Conservation (phyloP, 2,888 invertebrate species). For the Trichacis sp. region DNA sequence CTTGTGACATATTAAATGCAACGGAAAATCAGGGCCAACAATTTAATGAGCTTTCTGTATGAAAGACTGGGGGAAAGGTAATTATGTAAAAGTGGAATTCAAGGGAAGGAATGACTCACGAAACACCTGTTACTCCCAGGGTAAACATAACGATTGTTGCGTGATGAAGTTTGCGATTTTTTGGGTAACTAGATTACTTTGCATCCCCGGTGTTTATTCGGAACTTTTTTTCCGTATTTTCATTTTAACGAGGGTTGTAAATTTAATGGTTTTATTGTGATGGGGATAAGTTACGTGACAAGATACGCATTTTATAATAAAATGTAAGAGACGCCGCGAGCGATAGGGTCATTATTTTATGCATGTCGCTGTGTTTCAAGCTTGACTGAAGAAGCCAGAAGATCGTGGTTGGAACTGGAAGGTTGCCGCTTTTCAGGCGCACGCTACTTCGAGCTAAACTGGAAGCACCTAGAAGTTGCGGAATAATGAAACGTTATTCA, state of each 20-base stretch:
- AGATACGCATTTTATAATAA: not conserved
- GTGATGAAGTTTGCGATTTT: conserved; percentile 17
- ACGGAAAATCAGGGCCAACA: conserved; percentile 14
- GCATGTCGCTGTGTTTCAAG: not conserved
- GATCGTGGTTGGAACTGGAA: not conserved
- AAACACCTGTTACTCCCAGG: conserved; percentile 34
- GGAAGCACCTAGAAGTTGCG: not conserved
- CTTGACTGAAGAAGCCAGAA: not conserved
- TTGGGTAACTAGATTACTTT: not conserved
- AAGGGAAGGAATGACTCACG: conserved; percentile 1
- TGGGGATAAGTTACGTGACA: not conserved
- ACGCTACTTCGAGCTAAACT: not conserved
- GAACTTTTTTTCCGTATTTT: not conserved
- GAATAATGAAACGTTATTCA: not conserved
- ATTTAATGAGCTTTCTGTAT: conserved; percentile 2
- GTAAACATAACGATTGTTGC: not conserved
- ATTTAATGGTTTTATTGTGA: not conserved
- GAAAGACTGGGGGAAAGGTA: conserved; percentile 2
- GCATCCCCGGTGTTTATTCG: not conserved
- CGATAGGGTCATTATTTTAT: not conserved
- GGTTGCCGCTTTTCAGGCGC: conserved; percentile 4
- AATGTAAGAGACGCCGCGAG: not conserved
- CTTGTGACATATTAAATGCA: not conserved
- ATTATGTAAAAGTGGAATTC: conserved; percentile 13
- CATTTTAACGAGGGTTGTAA: not conserved